Percentiles rank a stretch among this genome's conserved stretches.
phyloP scores from a whole-genome alignment of 2,113 vertebrate genomes.

The Leucoraja erinaceus region DNA sequence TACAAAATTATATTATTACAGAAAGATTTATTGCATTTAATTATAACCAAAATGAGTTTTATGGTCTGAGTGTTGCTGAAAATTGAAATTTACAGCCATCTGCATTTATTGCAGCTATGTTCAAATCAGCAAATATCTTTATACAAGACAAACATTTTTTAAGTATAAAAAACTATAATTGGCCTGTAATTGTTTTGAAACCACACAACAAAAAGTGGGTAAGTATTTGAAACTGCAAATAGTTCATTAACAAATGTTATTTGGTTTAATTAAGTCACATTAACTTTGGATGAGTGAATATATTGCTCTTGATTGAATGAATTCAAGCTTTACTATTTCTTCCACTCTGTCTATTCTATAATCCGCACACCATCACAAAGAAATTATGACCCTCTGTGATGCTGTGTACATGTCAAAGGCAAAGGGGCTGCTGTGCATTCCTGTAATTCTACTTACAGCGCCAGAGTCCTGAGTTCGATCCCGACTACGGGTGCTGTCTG shows the following conservation, averaged over 20 bases:
- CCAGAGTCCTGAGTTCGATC: no score
- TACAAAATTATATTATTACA: background rate
- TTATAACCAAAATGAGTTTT: background rate
- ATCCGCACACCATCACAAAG: background rate
- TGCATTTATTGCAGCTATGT: background rate
- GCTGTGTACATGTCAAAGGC: background rate
- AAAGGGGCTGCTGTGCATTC: background rate
- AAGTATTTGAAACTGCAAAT: no score
- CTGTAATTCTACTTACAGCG: no score
- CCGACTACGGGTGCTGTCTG: no score
- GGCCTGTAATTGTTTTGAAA: background rate
- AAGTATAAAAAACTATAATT: background rate
- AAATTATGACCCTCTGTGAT: background rate
- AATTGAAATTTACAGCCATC: background rate
- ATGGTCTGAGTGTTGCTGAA: background rate
- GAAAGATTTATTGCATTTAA: background rate
- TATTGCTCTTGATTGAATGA: background rate
- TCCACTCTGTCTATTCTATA: background rate
- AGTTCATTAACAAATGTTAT: background rate
- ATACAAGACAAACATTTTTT: background rate
- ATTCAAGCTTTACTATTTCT: background rate
- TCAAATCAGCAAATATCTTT: background rate
- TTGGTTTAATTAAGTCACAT: background rate
- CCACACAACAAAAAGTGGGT: background rate
- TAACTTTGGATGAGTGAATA: background rate